Conservation (phyloP, 2,113 vertebrate species). For the Mustela lutreola region DNA sequence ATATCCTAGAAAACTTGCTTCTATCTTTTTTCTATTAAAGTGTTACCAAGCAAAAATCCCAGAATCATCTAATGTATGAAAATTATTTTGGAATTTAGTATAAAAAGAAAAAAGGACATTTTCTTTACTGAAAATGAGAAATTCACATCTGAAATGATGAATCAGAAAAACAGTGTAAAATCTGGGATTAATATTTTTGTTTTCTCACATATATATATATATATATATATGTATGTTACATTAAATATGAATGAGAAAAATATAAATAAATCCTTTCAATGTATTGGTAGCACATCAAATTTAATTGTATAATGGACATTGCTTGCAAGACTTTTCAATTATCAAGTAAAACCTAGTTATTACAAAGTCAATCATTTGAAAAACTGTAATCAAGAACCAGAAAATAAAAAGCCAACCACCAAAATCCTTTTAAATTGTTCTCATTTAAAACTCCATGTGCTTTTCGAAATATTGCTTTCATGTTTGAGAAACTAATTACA, state of each 20-base stretch:
- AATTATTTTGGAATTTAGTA: conserved; percentile 8
- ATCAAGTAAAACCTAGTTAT: conserved; percentile 56
- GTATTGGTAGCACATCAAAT: conserved; percentile 64
- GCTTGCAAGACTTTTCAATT: conserved; percentile 70
- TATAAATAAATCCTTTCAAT: neutral
- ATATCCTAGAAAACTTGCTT: neutral
- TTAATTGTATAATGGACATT: conserved; percentile 58
- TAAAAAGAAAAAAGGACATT: neutral
- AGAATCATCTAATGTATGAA: neutral
- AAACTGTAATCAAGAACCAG: conserved; percentile 49
- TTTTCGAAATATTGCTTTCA: conserved; percentile 57
- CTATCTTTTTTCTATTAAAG: neutral
- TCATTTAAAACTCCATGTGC: conserved; percentile 28
- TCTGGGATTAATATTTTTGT: neutral
- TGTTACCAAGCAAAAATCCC: neutral
- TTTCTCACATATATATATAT: neutral
- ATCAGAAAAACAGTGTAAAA: neutral
- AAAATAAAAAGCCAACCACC: conserved; percentile 57
- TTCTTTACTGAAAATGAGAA: neutral
- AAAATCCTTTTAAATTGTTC: conserved; percentile 62
- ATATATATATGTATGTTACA: neutral
- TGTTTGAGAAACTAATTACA: conserved; percentile 51
- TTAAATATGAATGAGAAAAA: conserved; percentile 47
- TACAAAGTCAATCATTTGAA: conserved; percentile 66
- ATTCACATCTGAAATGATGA: conserved; percentile 17